These are phyloP conservation scores for Rhea pennata DNA, from an alignment of 2,113 vertebrate genomes.

Conservation along the genomic window DNA sequence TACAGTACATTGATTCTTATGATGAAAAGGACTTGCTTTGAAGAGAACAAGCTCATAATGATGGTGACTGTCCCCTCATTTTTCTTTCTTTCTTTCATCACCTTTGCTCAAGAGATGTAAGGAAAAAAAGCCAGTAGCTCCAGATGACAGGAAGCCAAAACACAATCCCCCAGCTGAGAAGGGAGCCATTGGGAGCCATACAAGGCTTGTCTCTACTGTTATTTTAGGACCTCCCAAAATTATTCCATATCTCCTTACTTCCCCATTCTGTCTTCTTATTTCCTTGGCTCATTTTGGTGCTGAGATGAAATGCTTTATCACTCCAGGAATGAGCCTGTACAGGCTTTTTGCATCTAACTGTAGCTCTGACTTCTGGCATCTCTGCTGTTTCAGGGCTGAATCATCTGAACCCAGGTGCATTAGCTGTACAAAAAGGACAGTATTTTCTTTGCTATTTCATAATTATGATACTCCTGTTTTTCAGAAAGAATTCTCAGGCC, in stretches of 20 bases:
- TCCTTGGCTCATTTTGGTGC: constrained; percentile 10
- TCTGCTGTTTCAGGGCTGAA: not conserved
- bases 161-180: not conserved
- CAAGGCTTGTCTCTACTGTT: not conserved
- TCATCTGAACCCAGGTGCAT: not conserved
- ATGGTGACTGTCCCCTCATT: not conserved
- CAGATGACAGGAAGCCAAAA: not conserved
- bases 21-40: not conserved
- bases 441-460: not conserved
- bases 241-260: not conserved
- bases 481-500: not conserved
- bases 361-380: constrained; percentile 9
- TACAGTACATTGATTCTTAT: not conserved
- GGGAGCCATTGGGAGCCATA: not conserved
- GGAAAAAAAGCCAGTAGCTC: not conserved
- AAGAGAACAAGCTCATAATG: not conserved
- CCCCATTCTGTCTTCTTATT: not conserved
- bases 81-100: not conserved
- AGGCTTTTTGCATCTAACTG: not conserved
- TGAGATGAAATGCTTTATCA: not conserved
- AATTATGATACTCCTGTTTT: not conserved
- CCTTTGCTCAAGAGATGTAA: not conserved
- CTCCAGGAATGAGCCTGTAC: not conserved
- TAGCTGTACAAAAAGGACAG: not conserved
- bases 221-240: not conserved